Percentiles rank a stretch among this genome's conserved stretches.
Evolutionary conservation across 2,113 vertebrate species (phyloP).

Genomic region (Protomyctophum bolini): DNA sequence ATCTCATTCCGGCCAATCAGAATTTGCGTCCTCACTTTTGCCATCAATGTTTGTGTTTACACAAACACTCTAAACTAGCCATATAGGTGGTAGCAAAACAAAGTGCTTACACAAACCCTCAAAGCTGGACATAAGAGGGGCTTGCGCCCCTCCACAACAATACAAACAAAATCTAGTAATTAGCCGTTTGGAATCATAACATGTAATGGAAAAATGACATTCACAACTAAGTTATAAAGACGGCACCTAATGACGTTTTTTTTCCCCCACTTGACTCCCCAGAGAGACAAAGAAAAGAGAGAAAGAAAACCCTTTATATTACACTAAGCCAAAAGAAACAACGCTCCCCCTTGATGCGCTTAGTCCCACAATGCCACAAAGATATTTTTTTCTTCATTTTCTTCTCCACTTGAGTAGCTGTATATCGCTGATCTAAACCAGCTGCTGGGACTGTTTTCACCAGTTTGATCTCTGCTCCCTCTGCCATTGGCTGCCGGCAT

Average conservation of each 20-base stretch:
- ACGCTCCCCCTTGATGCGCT: slow-evolving; percentile 3
- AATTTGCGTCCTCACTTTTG: too few species aligned
- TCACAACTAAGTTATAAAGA: too few species aligned
- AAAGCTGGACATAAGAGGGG: too few species aligned
- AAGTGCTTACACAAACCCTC: too few species aligned
- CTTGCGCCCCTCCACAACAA: too few species aligned
- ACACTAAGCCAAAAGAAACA: slow-evolving; percentile 5
- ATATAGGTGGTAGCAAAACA: too few species aligned
- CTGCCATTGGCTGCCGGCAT: slow-evolving; percentile 37
- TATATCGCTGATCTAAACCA: slow-evolving; percentile 65
- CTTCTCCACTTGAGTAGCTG: slow-evolving; percentile 41
- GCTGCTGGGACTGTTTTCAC: slow-evolving; percentile 55
- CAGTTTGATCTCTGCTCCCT: slow-evolving; percentile 41
- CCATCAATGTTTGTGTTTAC: too few species aligned
- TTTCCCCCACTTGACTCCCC: background rate
- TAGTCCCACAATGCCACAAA: background rate
- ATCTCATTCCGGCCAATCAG: too few species aligned
- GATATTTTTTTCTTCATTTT: slow-evolving; percentile 1
- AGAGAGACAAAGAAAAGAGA: background rate
- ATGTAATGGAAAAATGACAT: too few species aligned
- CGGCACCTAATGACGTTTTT: background rate
- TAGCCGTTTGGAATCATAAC: too few species aligned
- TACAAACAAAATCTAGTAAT: too few species aligned
- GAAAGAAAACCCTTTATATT: background rate
- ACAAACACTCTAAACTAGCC: too few species aligned